Evolutionary conservation across 2,888 invertebrate species (phyloP), one percentile per base, ranked within the genome.

Genomic region (Elysia crispata): DNA sequence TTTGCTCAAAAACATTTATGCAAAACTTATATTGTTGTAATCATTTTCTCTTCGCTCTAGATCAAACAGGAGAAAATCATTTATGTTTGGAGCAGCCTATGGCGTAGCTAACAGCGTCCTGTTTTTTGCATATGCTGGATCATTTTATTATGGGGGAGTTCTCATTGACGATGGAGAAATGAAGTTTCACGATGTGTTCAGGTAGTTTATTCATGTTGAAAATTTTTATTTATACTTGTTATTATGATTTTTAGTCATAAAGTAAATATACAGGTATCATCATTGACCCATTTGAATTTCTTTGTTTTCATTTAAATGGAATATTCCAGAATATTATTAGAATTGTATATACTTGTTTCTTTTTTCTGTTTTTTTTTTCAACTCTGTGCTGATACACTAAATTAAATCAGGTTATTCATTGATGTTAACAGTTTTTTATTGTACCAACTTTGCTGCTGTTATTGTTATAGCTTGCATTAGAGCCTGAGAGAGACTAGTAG

Each of bases 81-180:
- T 86, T 15, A 13, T 90, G 8, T 91, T 90, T 79, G 92, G 91
- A 15, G 76, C 88, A 0, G 89, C 91, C 6, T 92, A 91, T 83
- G 91, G 90, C 31, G 87, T 92, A 76, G 93, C 93, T 1, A 93
- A 93, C 85, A 91, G 93, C 15, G 87, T 94, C n/a, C 92, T 93
- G 41, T 94, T 93, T 88, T 92, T 94, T 84, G 93, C 93, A 87
- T 94, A 94, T 86, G 93, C 93, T 5, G 92, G 91, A 23, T 92
- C 93, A 5, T 94, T 94, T 86, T 89, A 92, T 60, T 92, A 93
- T 81, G 94, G 94, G 11, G 92, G 93, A 3, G 91, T 92, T 80
- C 90, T 94, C 31, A 92, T 94, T 41, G 88, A 91, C 77, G 83
- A 89, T 28, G 91, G 89, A 23, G 90, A 92, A n/a, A 92, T 93